Percentiles rank a stretch among this genome's conserved stretches.
These are phyloP conservation scores for Melanophora roralis DNA, from an alignment of 2,888 invertebrate genomes.

Conservation along the genomic window DNA sequence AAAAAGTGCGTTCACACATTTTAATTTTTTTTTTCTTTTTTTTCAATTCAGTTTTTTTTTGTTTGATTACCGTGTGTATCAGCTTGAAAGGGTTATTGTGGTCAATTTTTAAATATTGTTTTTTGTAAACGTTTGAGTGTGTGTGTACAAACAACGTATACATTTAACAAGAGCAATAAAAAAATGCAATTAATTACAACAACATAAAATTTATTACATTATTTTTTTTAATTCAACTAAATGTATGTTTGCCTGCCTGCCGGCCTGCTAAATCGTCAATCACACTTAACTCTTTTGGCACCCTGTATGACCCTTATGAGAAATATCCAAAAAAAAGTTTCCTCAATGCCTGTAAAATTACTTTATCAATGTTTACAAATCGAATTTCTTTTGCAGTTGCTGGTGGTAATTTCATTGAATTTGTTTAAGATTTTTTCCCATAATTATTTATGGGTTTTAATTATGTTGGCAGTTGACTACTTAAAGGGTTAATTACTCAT, in stretches of 20 bases:
- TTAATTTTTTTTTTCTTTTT: not conserved
- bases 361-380: conserved; percentile 5
- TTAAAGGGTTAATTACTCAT: conserved; percentile 51
- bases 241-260: no score
- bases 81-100: conserved; percentile 20
- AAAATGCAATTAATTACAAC: conserved; percentile 26
- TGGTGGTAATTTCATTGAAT: not conserved
- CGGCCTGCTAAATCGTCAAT: not conserved
- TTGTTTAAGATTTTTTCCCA: conserved; percentile 40
- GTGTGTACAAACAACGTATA: not conserved
- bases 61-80: not conserved
- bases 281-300: conserved; percentile 24
- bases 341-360: not conserved
- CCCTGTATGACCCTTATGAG: not conserved
- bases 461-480: conserved; percentile 33
- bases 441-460: conserved; percentile 44
- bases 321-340: not conserved
- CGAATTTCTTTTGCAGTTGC: not conserved
- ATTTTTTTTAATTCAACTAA: not conserved
- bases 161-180: not conserved
- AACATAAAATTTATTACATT: conserved; percentile 12
- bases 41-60: not conserved
- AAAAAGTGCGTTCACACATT: conserved; percentile 35
- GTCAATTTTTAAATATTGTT: conserved; percentile 10
- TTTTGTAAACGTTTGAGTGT: not conserved